Conservation (phyloP, 2,113 vertebrate species). For the Eudorcas thomsonii region DNA sequence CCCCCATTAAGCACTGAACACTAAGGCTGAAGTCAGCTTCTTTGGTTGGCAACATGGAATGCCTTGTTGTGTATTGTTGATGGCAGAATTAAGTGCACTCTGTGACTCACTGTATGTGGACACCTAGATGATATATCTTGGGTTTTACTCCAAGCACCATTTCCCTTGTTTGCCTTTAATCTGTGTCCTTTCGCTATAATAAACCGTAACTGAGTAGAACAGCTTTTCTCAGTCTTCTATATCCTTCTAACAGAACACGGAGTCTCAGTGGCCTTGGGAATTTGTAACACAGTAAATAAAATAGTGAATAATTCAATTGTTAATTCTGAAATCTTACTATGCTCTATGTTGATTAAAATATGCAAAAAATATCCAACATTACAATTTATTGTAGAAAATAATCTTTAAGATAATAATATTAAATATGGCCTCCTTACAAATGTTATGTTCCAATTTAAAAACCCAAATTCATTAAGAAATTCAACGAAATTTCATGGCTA, state of each 20-base stretch:
- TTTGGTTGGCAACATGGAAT: background rate
- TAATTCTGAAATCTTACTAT: background rate
- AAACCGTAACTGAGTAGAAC: background rate
- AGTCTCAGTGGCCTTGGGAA: background rate
- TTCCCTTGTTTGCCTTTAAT: background rate
- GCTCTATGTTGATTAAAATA: background rate
- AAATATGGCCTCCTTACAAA: background rate
- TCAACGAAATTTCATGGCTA: background rate
- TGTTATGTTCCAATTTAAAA: background rate
- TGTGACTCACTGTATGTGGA: background rate
- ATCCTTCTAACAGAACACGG: background rate
- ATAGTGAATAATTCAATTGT: background rate
- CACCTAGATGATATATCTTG: background rate
- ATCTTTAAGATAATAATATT: background rate
- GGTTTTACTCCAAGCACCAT: background rate
- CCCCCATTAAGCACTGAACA: accelerated
- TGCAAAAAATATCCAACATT: background rate
- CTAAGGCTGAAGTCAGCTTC: background rate
- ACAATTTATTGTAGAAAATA: background rate
- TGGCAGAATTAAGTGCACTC: background rate
- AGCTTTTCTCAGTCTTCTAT: background rate
- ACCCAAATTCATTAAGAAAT: background rate
- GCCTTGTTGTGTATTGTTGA: background rate
- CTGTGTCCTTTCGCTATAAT: background rate
- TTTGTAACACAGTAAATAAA: background rate